phyloP scores from a whole-genome alignment of 1,140 invertebrate species.

The Hycleus cichorii region DNA sequence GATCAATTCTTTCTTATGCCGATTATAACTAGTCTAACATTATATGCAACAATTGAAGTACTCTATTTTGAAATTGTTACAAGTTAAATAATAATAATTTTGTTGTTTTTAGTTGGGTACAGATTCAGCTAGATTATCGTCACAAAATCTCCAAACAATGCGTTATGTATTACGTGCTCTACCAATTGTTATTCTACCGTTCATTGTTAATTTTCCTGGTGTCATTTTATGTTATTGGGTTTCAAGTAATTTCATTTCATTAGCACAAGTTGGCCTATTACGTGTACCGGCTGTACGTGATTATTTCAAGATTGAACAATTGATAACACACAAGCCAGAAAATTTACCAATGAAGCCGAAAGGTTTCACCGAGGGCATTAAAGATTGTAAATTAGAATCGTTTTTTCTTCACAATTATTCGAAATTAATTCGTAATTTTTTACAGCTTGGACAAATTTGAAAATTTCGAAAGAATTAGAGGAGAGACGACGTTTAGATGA shows the following conservation, averaged over 20 bases:
- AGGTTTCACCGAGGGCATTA: constrained; percentile 69
- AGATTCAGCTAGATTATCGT: constrained; percentile 59
- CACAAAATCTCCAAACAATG: constrained; percentile 58
- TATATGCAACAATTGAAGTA: constrained; percentile 75
- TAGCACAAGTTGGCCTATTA: constrained; percentile 73
- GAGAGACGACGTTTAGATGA: constrained; percentile 69
- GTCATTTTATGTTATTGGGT: constrained; percentile 88
- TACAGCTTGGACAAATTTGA: constrained; percentile 76
- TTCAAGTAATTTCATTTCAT: constrained; percentile 80
- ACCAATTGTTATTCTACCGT: constrained; percentile 76
- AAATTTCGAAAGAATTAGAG: constrained; percentile 67
- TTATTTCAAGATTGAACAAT: constrained; percentile 70
- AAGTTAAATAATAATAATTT: no score
- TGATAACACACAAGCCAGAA: constrained; percentile 50
- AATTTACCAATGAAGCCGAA: constrained; percentile 61
- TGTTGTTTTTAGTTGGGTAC: constrained; percentile 54
- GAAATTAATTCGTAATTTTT: background rate
- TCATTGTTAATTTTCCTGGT: constrained; percentile 82
- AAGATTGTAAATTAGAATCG: constrained; percentile 62
- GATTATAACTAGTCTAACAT: constrained; percentile 70
- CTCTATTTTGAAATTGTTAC: constrained; percentile 22
- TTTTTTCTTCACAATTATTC: no score
- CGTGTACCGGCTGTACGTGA: constrained; percentile 65
- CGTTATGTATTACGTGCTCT: constrained; percentile 67
- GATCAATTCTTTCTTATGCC: constrained; percentile 90